Conservation (phyloP, 2,797 vertebrate species). For the Chelon auratus region DNA sequence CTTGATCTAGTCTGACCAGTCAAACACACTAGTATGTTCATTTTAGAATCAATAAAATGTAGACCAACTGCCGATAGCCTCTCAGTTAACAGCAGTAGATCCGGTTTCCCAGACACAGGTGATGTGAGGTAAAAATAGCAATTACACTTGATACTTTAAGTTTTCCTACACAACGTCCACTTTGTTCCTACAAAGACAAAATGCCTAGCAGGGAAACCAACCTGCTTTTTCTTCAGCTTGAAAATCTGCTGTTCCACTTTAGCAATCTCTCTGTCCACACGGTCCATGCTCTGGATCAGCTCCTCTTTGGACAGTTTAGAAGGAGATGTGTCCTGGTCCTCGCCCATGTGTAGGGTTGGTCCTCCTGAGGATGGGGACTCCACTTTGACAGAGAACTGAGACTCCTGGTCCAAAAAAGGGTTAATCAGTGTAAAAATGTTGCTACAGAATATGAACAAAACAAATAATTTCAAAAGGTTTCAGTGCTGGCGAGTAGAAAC, state of each 20-base stretch:
- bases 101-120: too few species aligned
- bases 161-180: constrained; percentile 7
- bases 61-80: too few species aligned
- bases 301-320: constrained; percentile 99
- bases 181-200: constrained; percentile 27
- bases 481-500: too few species aligned
- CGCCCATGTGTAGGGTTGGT: constrained; percentile 85
- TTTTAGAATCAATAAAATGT: too few species aligned
- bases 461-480: background rate
- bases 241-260: constrained; percentile 99
- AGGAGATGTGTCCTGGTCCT: constrained; percentile 95
- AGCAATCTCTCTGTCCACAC: constrained; percentile 96
- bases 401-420: constrained; percentile 83
- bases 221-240: constrained; percentile 99
- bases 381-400: constrained; percentile 85
- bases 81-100: too few species aligned
- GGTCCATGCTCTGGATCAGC: constrained; percentile 99
- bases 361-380: constrained; percentile 90
- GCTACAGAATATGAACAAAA: background rate
- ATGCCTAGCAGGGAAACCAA: constrained; percentile 65
- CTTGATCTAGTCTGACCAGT: too few species aligned
- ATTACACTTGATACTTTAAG: background rate
- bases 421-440: background rate
- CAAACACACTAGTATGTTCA: too few species aligned
- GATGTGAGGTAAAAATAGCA: background rate